phyloP scores from a whole-genome alignment of 2,797 vertebrate species.

The Rhinophrynus dorsalis region DNA sequence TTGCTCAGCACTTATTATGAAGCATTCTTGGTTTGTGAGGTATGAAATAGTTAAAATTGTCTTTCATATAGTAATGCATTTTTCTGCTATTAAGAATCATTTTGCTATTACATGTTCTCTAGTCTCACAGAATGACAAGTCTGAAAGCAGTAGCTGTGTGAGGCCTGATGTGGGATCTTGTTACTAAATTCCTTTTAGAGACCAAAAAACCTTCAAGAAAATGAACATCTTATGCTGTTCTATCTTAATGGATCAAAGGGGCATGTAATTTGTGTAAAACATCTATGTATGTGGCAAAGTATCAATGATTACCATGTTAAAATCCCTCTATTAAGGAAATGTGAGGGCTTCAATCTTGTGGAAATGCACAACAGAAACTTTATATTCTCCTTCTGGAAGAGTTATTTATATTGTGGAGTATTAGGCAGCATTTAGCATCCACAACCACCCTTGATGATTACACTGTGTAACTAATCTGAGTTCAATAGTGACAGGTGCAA shows the following conservation, averaged over 20 bases:
- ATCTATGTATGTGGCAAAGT: slow-evolving; percentile 37
- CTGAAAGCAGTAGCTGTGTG: slow-evolving; percentile 46
- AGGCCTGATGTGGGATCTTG: slow-evolving; percentile 54
- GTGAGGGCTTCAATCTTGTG: slow-evolving; percentile 34
- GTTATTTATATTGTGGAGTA: slow-evolving; percentile 49
- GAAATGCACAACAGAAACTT: slow-evolving; percentile 49
- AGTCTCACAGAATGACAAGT: slow-evolving; percentile 48
- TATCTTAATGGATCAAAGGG: slow-evolving; percentile 55
- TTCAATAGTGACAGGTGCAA: slow-evolving; percentile 58
- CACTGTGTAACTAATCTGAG: slow-evolving; percentile 51
- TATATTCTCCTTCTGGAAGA: slow-evolving; percentile 48
- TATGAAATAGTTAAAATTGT: slow-evolving; percentile 60
- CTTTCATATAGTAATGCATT: slow-evolving; percentile 56
- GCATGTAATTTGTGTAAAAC: slow-evolving; percentile 51
- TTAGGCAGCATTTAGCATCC: slow-evolving; percentile 55
- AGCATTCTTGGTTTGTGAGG: too few species aligned
- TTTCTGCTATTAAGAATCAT: slow-evolving; percentile 54
- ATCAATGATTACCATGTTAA: slow-evolving; percentile 43
- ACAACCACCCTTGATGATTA: slow-evolving; percentile 50
- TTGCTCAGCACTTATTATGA: too few species aligned
- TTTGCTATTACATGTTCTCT: slow-evolving; percentile 55
- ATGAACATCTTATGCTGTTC: slow-evolving; percentile 42
- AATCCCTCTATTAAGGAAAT: slow-evolving; percentile 29
- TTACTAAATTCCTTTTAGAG: slow-evolving; percentile 59
- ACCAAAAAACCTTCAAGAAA: slow-evolving; percentile 59